phyloP scores from a whole-genome alignment of 92 coral and sea anemone species.

The Chrysogorgia sp. region DNA sequence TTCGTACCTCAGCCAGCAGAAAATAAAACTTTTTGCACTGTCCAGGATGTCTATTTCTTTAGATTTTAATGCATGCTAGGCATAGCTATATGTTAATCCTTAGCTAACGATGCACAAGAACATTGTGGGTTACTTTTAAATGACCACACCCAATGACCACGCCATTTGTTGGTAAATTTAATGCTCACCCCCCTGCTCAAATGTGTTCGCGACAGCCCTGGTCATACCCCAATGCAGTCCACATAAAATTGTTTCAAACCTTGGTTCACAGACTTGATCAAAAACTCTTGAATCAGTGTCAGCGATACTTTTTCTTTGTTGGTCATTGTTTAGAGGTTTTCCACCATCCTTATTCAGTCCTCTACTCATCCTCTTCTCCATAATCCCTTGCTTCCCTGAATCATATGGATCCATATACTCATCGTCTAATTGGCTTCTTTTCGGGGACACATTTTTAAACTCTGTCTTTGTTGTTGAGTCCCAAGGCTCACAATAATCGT shows the following conservation, averaged over 20 bases:
- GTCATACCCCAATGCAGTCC: not conserved
- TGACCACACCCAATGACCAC: no score
- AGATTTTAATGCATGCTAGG: no score
- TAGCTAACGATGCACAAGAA: no score
- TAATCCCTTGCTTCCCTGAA: slow-evolving; percentile 60
- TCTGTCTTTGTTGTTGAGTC: slow-evolving; percentile 58
- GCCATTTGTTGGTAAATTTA: no score
- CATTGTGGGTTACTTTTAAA: no score
- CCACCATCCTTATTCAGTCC: slow-evolving; percentile 8
- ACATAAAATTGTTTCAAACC: slow-evolving; percentile 2
- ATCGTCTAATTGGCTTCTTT: slow-evolving; percentile 57
- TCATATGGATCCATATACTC: slow-evolving; percentile 96
- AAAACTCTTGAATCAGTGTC: slow-evolving; percentile 13
- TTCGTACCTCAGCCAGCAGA: no score
- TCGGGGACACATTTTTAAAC: slow-evolving; percentile 8
- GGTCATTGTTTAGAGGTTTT: slow-evolving; percentile 3
- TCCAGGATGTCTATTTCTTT: no score
- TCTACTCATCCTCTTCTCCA: slow-evolving; percentile 33
- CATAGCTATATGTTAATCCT: no score
- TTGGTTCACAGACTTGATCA: slow-evolving; percentile 27
- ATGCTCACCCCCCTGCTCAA: no score
- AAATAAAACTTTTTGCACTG: no score
- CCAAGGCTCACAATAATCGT: slow-evolving; percentile 74
- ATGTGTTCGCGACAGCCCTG: not conserved
- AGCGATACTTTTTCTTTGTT: slow-evolving; percentile 3